These are phyloP conservation scores for Troides aeacus DNA, from an alignment of 2,888 invertebrate genomes.

Conservation along the genomic window DNA sequence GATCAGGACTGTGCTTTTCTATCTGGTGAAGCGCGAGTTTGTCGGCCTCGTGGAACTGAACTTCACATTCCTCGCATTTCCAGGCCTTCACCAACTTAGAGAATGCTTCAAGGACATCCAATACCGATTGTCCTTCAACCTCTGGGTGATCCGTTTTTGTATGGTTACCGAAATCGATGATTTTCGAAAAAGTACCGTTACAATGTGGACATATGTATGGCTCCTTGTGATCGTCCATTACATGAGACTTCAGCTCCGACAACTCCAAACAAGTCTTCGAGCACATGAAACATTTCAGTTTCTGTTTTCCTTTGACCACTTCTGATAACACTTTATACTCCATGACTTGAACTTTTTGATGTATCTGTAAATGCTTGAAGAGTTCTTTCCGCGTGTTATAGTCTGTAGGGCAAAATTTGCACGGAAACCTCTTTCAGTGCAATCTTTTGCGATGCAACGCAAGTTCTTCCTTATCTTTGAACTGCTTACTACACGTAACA, in stretches of 20 bases:
- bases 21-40: constrained; percentile 68
- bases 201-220: constrained; percentile 65
- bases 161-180: constrained; percentile 66
- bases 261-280: constrained; percentile 56
- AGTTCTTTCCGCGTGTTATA: constrained; percentile 66
- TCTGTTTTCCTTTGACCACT: constrained; percentile 64
- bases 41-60: constrained; percentile 69
- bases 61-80: constrained; percentile 72
- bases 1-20: constrained; percentile 62
- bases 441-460: constrained; percentile 57
- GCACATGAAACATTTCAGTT: constrained; percentile 68
- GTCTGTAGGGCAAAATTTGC: constrained; percentile 75
- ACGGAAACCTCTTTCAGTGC: constrained; percentile 65
- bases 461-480: constrained; percentile 60
- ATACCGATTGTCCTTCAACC: constrained; percentile 62
- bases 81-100: constrained; percentile 68
- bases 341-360: constrained; percentile 71
- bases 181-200: constrained; percentile 58
- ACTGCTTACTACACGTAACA: constrained; percentile 58
- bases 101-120: constrained; percentile 69
- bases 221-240: constrained; percentile 67
- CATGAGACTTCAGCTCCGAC: constrained; percentile 64
- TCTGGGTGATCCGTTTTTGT: constrained; percentile 65
- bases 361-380: constrained; percentile 67
- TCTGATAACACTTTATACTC: constrained; percentile 73